phyloP scores from a whole-genome alignment of 2,888 invertebrate genomes.

The Acrobasis repandana region DNA sequence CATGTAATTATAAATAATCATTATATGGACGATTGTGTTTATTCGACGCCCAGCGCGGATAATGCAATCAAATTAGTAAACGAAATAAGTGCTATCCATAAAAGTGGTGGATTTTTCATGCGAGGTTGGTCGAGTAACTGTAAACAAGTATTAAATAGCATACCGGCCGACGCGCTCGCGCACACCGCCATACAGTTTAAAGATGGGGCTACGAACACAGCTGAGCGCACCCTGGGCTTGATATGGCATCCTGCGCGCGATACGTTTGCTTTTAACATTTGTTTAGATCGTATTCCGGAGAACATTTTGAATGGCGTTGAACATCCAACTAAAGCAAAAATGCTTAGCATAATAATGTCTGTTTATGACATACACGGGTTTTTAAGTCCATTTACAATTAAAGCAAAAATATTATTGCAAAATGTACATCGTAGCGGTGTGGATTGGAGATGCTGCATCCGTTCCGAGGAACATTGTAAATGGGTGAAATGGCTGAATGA shows the following conservation, averaged over 20 bases:
- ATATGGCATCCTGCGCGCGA: slow-evolving; percentile 22
- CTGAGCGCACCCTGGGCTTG: slow-evolving; percentile 19
- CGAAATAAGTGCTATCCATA: slow-evolving; percentile 22
- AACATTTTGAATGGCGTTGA: slow-evolving; percentile 24
- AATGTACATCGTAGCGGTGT: slow-evolving; percentile 32
- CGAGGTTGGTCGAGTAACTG: slow-evolving; percentile 30
- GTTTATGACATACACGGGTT: slow-evolving; percentile 14
- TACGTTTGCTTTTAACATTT: slow-evolving; percentile 19
- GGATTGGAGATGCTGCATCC: slow-evolving; percentile 31
- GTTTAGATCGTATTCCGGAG: slow-evolving; percentile 11
- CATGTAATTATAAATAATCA: slow-evolving; percentile 30
- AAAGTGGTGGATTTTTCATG: slow-evolving; percentile 23
- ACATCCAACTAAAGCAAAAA: slow-evolving; percentile 18
- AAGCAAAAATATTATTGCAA: slow-evolving; percentile 32
- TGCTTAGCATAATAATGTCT: slow-evolving; percentile 20
- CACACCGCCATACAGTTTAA: slow-evolving; percentile 23
- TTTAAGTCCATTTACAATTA: slow-evolving; percentile 9
- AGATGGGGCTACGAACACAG: not conserved
- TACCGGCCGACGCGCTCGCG: slow-evolving; percentile 29
- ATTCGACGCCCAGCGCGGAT: slow-evolving; percentile 22
- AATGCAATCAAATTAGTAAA: slow-evolving; percentile 19
- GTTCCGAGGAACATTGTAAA: slow-evolving; percentile 3
- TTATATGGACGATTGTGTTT: slow-evolving; percentile 38
- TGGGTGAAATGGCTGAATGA: slow-evolving; percentile 20
- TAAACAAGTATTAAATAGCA: slow-evolving; percentile 22